phyloP scores from a whole-genome alignment of 2,888 invertebrate species.

The Ophioninae sp. region DNA sequence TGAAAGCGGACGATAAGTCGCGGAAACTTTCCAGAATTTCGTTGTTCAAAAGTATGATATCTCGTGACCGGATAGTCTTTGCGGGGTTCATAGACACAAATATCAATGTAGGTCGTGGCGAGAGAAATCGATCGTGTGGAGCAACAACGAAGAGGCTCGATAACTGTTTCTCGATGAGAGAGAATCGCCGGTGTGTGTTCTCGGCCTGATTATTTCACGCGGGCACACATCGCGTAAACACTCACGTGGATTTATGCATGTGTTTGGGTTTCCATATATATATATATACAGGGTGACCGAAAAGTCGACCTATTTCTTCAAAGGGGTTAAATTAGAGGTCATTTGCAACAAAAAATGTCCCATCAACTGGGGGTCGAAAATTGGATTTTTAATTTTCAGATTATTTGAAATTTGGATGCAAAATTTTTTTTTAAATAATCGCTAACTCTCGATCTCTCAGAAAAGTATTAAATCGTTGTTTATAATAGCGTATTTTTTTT shows the following conservation, averaged over 20 bases:
- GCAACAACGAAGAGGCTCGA: conserved; percentile 49
- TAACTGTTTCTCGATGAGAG: conserved; percentile 59
- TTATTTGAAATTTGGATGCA: no score
- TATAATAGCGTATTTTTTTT: no score
- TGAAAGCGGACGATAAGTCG: neutral
- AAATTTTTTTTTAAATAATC: no score
- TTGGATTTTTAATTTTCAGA: no score
- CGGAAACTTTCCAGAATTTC: conserved; percentile 10
- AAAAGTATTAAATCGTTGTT: no score
- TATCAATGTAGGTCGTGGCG: conserved; percentile 67
- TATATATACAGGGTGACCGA: no score
- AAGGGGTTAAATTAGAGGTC: no score
- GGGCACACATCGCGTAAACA: conserved; percentile 20
- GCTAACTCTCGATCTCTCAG: no score
- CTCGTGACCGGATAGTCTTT: conserved; percentile 45
- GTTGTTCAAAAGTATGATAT: conserved; percentile 19
- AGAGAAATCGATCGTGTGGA: conserved; percentile 66
- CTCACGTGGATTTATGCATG: neutral
- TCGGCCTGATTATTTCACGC: conserved; percentile 48
- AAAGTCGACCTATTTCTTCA: no score
- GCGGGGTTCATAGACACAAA: conserved; percentile 66
- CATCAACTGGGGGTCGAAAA: no score
- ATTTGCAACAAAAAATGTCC: no score
- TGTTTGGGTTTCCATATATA: conserved; percentile 9
- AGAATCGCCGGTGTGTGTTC: conserved; percentile 41